Evolutionary conservation across 2,888 invertebrate species (phyloP), one percentile per base, ranked within the genome.

Genomic region (Drosophila maculinotata): DNA sequence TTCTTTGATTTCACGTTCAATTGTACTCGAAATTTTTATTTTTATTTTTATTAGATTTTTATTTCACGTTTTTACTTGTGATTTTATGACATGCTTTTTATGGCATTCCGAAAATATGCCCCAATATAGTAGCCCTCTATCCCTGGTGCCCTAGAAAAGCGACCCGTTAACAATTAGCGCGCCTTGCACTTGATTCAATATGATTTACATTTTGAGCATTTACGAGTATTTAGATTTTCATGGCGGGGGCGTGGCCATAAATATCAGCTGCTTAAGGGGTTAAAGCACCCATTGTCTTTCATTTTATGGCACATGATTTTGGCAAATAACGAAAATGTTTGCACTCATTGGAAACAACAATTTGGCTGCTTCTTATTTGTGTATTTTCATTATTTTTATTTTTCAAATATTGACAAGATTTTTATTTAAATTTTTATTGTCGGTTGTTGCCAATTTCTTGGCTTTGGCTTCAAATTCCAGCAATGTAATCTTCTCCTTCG

Each of bases 391-490:
- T 51, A 38, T 52, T 60, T 42, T 66, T 44, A 39, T 53, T 66
- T 38, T 60, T 54, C 85, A 84, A 87, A 85, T 87, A 81, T 82
- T 82, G 87, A 87, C 85, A 85, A 65, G 60, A 85, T 69, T 87
- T 82, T 82, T 82, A 87, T 82, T 87, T 87, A 85, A 87, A 81
- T 87, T 81, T 71, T 87, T 82, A 79, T 69, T 77, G 69, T 69
- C 69, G 68, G 79, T 76, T 76, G 72, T 71, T 82, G 81, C 69
- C 81, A 87, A 82, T 81, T 87, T 69, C 82, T 76, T 78, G 57
- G 62, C 78, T 60, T 47, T 70, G 56, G 30, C 69, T 69, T 38
- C 53, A 82, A 69, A 59, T 76, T 67, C 82, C 71, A 67, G 58
- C 76, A 63, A 30, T 79, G 76, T 79, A 76, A 68, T 49, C 47